phyloP scores from a whole-genome alignment of 2,113 vertebrate species.

The Chrysochloris asiatica region DNA sequence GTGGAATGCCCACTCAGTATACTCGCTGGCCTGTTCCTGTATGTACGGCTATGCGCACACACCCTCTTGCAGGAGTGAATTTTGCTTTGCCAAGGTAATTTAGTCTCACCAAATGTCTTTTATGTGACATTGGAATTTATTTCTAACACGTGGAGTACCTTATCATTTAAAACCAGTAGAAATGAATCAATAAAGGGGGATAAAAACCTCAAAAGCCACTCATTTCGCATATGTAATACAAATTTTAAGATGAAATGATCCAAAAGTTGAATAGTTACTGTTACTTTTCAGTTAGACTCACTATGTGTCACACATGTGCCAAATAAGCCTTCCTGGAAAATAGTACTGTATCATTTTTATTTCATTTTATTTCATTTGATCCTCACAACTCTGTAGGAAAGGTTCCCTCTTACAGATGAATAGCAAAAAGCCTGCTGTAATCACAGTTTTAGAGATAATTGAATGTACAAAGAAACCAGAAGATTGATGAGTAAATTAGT shows the following conservation, averaged over 20 bases:
- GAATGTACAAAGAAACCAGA: background rate
- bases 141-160: too few relatives aligned
- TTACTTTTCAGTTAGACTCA: background rate
- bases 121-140: too few relatives aligned
- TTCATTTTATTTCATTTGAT: conserved; percentile 43
- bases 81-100: too few relatives aligned
- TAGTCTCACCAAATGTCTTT: too few relatives aligned
- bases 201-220: background rate
- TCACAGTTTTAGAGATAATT: background rate
- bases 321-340: background rate
- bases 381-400: background rate
- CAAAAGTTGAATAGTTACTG: background rate
- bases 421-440: background rate
- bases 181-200: background rate
- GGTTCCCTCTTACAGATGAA: background rate
- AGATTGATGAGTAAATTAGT: background rate
- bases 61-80: too few relatives aligned
- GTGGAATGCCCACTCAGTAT: too few relatives aligned
- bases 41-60: too few relatives aligned
- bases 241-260: background rate
- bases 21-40: too few relatives aligned
- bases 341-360: conserved; percentile 40
- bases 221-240: background rate
- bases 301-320: background rate
- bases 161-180: background rate